Percentiles rank a stretch among this genome's conserved stretches.
Conservation (phyloP, 2,888 invertebrate species). For the Drosophila longiperda region DNA sequence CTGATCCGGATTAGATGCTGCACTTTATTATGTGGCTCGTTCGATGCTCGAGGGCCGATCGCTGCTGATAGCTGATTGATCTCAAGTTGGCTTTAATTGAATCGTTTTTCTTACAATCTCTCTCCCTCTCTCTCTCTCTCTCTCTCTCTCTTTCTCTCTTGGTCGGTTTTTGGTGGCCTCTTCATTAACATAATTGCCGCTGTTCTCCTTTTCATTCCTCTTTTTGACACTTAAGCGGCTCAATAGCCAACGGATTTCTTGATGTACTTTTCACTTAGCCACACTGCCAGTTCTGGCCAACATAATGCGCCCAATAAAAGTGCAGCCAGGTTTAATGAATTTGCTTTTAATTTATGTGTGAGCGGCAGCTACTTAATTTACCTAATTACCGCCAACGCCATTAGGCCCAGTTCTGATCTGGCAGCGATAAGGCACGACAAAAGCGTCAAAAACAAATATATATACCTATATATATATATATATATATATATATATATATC, state of each 20-base stretch:
- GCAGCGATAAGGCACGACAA: constrained; percentile 64
- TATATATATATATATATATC: background rate
- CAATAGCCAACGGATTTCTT: constrained; percentile 32
- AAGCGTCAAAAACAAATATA: background rate
- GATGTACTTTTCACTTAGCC: constrained; percentile 47
- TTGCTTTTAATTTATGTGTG: constrained; percentile 63
- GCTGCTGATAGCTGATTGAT: constrained; percentile 72
- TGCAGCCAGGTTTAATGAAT: constrained; percentile 66
- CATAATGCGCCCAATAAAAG: constrained; percentile 1
- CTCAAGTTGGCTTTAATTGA: constrained; percentile 77
- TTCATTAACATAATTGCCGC: constrained; percentile 80
- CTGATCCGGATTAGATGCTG: constrained; percentile 39
- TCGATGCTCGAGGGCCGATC: constrained; percentile 11
- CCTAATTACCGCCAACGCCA: constrained; percentile 71
- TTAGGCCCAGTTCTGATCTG: constrained; percentile 58
- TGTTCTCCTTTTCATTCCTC: constrained; percentile 33
- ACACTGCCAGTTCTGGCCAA: background rate
- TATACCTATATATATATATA: background rate
- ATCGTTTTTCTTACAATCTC: constrained; percentile 56
- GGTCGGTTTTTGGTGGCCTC: constrained; percentile 13
- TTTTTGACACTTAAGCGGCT: constrained; percentile 50
- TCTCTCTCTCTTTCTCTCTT: constrained; percentile 4
- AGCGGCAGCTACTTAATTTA: constrained; percentile 62
- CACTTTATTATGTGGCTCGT: constrained; percentile 36
- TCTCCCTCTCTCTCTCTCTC: constrained; percentile 5